Base-by-base conservation (phyloP, 2,888 invertebrate genomes). In the Polymixis lichenea region DNA sequence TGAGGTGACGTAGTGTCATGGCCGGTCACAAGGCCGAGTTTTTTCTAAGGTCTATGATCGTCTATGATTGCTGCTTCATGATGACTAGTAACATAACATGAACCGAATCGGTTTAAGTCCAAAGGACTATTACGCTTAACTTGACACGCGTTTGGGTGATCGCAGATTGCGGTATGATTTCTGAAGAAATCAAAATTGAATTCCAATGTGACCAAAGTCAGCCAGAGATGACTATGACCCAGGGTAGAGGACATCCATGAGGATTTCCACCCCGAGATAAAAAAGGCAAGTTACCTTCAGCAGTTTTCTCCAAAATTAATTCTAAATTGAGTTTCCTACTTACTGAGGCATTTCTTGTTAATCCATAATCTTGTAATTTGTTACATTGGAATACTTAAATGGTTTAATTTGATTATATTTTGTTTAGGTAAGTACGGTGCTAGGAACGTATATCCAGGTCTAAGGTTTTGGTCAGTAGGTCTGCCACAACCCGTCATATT, bases 1-100 rank as follows among this genome's bases (percentile, higher is more conserved):
- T 32, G 55, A 62, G 38, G 38, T 78, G 8, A 38, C 28, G 17
- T 4, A n/a, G 65, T n/a, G 72, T 80, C 77, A 72, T 2, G 73
- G 80, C 56, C 62, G 77, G 62, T 25, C 64, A 25, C 80, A 80
- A 80, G 72, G 72, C 62, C 51, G 32, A 32, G 46, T 61, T 56
- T 43, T 38, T 64, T 15, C 61, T 15, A 56, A 72, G 43, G 22
- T 77, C 56, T 51, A 32, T 38, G 53, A 62, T 32, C 46, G 43
- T 68, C 53, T 60, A 25, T 25, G 55, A 25, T 15, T 56, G 28
- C 62, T 22, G 28, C 11, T 56, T 56, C 43, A 64, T 13, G 56
- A 51, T 80, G 61, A 79, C 55, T 17, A 28, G 32, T 25, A 38
- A 62, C 38, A 55, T 55, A 61, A 77, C 46, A n/a, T 6, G 38